Base-by-base conservation (phyloP, 2,888 invertebrate genomes). In the Dyspetes luteomarginatus region DNA sequence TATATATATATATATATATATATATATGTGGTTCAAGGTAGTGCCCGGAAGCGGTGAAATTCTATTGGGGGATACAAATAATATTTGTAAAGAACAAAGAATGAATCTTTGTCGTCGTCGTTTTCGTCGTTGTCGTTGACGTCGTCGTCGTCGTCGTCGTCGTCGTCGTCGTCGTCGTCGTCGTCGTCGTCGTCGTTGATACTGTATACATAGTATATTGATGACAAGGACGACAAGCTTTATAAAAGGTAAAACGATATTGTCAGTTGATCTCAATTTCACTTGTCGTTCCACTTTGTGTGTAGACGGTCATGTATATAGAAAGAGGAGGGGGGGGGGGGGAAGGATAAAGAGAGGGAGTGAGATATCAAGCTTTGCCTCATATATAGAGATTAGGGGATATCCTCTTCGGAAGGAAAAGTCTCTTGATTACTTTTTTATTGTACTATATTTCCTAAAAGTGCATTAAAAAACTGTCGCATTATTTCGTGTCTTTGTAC, bases 81-180 rank as follows among this genome's bases (percentile, higher is more conserved):
- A n/a, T n/a, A n/a, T 68, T 76, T 72, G 76, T 24, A 36, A 62
- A 72, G 72, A 76, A 80, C 76, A 80, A 80, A 80, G 73, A 67
- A 45, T 48, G 55, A 68, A 65, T 67, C 28, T 68, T 48, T 55
- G 58, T 64, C 68, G 28, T 56, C 30, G 65, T 67, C 22, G 48
- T 68, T 43, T 36, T 48, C 30, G 45, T 50, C n/a, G 41, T 26
- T 60, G 60, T 78, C 68, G 73, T 56, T 67, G 48, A 73, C 22
- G 56, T 9, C 0, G 30, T 17, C n/a, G n/a, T n/a, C n/a, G n/a
- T n/a, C n/a, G n/a, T n/a, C n/a, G n/a, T 67, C 28, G 60, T 48
- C 43, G 58, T 64, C 68, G 28, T 56, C 30, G 65, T 67, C 22
- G 48, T 68, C 30, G 45, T 48, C 30, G 45, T 50, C n/a, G 41